Evolutionary conservation across 2,113 vertebrate species (phyloP).

Genomic region (Pseudolaguvia tuberculata): DNA sequence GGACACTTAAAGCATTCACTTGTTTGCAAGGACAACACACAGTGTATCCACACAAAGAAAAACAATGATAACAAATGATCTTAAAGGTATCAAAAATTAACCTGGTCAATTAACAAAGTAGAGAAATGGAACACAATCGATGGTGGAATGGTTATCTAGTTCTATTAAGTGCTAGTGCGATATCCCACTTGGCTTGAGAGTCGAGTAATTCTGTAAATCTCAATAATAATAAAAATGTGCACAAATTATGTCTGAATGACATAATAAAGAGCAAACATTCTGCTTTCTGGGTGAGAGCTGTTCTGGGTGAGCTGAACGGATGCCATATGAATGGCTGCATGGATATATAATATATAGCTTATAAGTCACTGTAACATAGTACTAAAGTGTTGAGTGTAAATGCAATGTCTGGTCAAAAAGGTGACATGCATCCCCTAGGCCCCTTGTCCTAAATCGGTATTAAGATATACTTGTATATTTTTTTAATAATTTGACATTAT

Average conservation of each 20-base stretch:
- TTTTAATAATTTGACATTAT: not conserved
- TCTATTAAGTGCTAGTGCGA: too few species aligned
- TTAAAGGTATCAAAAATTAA: too few species aligned
- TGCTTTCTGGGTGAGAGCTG: conserved; percentile 30
- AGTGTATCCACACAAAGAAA: too few species aligned
- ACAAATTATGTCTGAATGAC: conserved; percentile 63
- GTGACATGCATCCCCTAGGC: conserved; percentile 60
- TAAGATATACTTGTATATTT: too few species aligned
- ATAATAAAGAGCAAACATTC: conserved; percentile 57
- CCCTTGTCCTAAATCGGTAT: conserved; percentile 20
- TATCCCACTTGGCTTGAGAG: not conserved
- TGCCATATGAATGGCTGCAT: conserved; percentile 64
- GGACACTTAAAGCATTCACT: too few species aligned
- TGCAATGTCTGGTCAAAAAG: conserved; percentile 56
- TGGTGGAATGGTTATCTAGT: too few species aligned
- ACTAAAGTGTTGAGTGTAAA: conserved; percentile 68
- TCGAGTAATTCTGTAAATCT: conserved; percentile 18
- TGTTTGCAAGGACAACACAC: too few species aligned
- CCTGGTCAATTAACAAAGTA: too few species aligned
- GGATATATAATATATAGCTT: conserved; percentile 63
- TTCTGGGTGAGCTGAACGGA: conserved; percentile 28
- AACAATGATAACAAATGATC: too few species aligned
- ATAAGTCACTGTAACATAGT: too few species aligned
- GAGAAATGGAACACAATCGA: too few species aligned
- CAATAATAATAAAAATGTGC: conserved; percentile 43